phyloP scores from a whole-genome alignment of 2,797 vertebrate species.

The Phoeniculus purpureus region DNA sequence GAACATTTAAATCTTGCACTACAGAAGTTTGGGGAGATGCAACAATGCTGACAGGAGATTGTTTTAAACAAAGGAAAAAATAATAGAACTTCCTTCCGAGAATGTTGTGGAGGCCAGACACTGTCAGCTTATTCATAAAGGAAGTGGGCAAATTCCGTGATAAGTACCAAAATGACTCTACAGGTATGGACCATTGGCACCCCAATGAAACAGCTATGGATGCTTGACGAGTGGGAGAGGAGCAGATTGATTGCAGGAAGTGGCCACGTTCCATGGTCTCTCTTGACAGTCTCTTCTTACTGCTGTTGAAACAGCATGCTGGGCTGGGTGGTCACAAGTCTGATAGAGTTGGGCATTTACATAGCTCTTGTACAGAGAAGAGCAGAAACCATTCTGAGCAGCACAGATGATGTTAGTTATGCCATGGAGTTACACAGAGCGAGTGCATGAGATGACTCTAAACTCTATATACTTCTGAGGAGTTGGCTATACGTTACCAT shows the following conservation, averaged over 20 bases:
- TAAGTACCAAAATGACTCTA: background rate
- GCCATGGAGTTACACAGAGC: background rate
- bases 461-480: background rate
- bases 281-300: background rate
- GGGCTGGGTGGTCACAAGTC: fast-evolving
- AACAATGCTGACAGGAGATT: background rate
- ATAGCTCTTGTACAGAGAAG: background rate
- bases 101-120: background rate
- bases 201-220: background rate
- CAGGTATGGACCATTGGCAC: background rate
- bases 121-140: background rate
- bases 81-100: background rate
- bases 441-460: background rate
- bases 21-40: background rate
- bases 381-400: background rate
- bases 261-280: background rate
- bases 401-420: background rate
- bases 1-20: background rate
- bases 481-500: background rate
- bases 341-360: background rate
- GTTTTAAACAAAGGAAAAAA: background rate
- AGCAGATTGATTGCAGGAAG: background rate
- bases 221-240: background rate
- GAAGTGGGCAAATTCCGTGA: background rate
- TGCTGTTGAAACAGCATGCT: fast-evolving